A percentile compares a stretch with the other conserved stretches of the same genome.
phyloP scores from a whole-genome alignment of 2,797 vertebrate genomes.

The Micromesistius poutassou region DNA sequence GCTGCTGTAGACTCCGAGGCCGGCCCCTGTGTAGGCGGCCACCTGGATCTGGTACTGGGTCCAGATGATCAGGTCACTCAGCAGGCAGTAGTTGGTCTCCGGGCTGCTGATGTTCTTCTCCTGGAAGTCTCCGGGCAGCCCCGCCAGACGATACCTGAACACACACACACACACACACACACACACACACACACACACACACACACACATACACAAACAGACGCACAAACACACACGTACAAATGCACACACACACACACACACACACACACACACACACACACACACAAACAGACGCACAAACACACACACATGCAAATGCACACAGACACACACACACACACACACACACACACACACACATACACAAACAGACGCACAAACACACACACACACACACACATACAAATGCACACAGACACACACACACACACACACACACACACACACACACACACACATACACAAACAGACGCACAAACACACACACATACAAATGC shows the following conservation, averaged over 20 bases:
- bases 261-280: not conserved
- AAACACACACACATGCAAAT: slow-evolving; percentile 23
- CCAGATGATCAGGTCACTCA: slow-evolving; percentile 95
- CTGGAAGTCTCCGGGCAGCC: slow-evolving; percentile 90
- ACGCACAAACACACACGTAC: slow-evolving; percentile 14
- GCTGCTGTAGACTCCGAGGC: slow-evolving; percentile 88
- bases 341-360: slow-evolving; percentile 29
- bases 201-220: not conserved
- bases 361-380: not conserved
- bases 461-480: not conserved
- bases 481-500: not conserved
- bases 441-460: slow-evolving; percentile 20
- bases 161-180: slow-evolving; percentile 28
- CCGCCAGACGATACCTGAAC: slow-evolving; percentile 89
- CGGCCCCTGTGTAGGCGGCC: slow-evolving; percentile 90
- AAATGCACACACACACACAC: too few relatives aligned
- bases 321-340: not conserved
- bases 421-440: slow-evolving; percentile 25
- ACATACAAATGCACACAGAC: slow-evolving; percentile 14
- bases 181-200: not conserved
- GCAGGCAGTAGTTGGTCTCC: slow-evolving; percentile 93
- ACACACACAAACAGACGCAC: slow-evolving; percentile 10
- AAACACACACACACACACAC: not conserved
- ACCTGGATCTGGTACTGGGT: slow-evolving; percentile 98
- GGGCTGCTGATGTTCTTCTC: slow-evolving; percentile 93